Evolutionary conservation across 1,140 invertebrate species (phyloP), one percentile per base, ranked within the genome.

Genomic region (Brachionus sp.): DNA sequence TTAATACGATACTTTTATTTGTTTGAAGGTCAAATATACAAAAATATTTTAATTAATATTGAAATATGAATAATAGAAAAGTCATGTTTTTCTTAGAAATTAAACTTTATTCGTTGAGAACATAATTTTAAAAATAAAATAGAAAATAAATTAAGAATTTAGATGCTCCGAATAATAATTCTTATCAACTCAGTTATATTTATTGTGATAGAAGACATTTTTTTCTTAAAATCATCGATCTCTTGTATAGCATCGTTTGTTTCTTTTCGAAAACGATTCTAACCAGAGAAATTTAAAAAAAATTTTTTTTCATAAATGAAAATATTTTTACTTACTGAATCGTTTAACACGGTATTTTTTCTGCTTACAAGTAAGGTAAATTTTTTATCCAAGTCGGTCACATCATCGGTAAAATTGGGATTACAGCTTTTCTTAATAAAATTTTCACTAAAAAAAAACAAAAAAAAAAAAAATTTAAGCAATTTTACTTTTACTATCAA

Each of bases 151-250:
- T 9, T 16, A 16, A 70, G 0, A 19, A 70, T 39, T 39, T 70
- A 70, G 37, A 70, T 70, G 66, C 37, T 70, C 39, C 37, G 33
- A 7, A 70, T 70, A 19, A 70, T 70, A 33, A 70, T 70, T 70
- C 66, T 16, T 19, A 70, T 70, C 37, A 70, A 70, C n/a, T 70
- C 66, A 39, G 66, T 70, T 16, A 70, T 70, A 42, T 70, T 70
- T 16, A 70, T 70, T 19, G 66, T 70, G 9, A 70, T 70, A 16
- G 66, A 70, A 16, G 66, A 70, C 66, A 70, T 70, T 70, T 70
- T 70, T 70, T 70, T 70, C 66, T 70, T 70, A 70, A 70, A 70
- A 39, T 70, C 66, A 23, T 70, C 66, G 16, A 70, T 70, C 37
- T 70, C 66, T 39, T 70, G 66, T 37, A 70, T 70, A 7, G 66